Evolutionary conservation across 2,113 vertebrate genomes (phyloP).

Genomic region (Actenoides lindsayi): DNA sequence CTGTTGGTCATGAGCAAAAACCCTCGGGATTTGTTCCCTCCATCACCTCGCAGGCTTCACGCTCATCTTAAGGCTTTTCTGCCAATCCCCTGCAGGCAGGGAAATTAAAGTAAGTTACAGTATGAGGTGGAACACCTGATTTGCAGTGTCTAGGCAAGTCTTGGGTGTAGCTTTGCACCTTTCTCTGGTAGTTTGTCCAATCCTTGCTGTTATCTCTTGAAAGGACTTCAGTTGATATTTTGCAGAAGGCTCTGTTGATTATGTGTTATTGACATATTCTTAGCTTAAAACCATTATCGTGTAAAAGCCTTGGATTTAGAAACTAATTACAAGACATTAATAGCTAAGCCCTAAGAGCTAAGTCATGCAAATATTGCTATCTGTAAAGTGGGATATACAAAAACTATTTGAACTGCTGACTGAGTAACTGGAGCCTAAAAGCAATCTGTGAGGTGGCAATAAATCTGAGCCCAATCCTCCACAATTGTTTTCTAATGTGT

Average conservation of each 20-base stretch:
- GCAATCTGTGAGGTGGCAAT: conserved; percentile 32
- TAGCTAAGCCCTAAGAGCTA: conserved; percentile 65
- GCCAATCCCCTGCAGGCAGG: background rate
- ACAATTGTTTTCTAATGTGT: background rate
- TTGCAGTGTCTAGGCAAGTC: background rate
- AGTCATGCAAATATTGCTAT: conserved; percentile 64
- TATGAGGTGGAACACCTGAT: background rate
- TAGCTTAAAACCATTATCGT: conserved; percentile 65
- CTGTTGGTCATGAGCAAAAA: background rate
- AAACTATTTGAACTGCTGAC: conserved; percentile 62
- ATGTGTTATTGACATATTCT: conserved; percentile 66
- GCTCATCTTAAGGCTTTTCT: background rate
- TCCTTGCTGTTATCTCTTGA: background rate
- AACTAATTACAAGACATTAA: conserved; percentile 74
- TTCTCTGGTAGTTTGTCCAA: background rate
- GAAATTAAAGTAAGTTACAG: background rate
- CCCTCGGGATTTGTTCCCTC: accelerated
- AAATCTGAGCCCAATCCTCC: conserved; percentile 26
- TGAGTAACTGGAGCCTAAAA: conserved; percentile 52
- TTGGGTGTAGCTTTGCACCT: background rate
- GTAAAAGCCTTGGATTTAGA: conserved; percentile 68
- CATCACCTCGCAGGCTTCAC: accelerated
- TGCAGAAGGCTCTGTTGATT: conserved; percentile 42
- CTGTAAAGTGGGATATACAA: conserved; percentile 40
- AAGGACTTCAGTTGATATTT: background rate